These are phyloP conservation scores for Poecile atricapillus DNA, from an alignment of 2,113 vertebrate species.

Conservation along the genomic window DNA sequence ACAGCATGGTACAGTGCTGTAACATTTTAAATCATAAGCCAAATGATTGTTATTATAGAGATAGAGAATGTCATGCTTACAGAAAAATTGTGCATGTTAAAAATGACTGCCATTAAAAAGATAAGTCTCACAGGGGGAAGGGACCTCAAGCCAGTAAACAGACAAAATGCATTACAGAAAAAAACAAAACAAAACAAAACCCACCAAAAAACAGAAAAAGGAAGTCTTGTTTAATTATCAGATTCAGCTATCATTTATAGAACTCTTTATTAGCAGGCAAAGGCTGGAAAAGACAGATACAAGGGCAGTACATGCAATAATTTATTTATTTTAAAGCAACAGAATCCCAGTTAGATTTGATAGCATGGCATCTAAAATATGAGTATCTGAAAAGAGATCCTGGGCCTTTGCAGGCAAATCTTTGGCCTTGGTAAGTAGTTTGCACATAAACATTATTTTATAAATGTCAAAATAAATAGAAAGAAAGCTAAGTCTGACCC, in stretches of 20 bases:
- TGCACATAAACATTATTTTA: background rate
- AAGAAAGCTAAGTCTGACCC: background rate
- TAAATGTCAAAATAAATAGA: background rate
- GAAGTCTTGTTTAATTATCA: conserved; percentile 44
- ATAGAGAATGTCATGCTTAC: conserved; percentile 46
- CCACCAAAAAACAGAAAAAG: background rate
- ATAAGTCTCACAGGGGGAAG: conserved; percentile 41
- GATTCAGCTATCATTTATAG: conserved; percentile 21
- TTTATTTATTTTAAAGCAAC: background rate
- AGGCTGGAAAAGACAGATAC: background rate
- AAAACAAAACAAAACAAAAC: background rate
- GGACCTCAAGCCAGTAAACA: conserved; percentile 44
- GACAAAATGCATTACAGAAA: conserved; percentile 33
- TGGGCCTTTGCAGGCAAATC: background rate
- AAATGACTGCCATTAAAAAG: conserved; percentile 60
- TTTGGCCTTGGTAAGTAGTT: background rate
- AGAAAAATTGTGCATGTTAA: conserved; percentile 60
- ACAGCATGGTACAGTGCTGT: conserved; percentile 19
- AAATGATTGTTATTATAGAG: conserved; percentile 60
- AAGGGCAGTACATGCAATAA: background rate
- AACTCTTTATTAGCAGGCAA: background rate
- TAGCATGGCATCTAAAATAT: background rate
- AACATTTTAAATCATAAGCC: conserved; percentile 57
- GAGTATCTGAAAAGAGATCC: background rate
- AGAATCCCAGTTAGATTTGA: background rate